Percentiles rank a stretch among this genome's conserved stretches.
Conservation (phyloP, 2,113 vertebrate genomes). For the Pollimyrus isidori region DNA sequence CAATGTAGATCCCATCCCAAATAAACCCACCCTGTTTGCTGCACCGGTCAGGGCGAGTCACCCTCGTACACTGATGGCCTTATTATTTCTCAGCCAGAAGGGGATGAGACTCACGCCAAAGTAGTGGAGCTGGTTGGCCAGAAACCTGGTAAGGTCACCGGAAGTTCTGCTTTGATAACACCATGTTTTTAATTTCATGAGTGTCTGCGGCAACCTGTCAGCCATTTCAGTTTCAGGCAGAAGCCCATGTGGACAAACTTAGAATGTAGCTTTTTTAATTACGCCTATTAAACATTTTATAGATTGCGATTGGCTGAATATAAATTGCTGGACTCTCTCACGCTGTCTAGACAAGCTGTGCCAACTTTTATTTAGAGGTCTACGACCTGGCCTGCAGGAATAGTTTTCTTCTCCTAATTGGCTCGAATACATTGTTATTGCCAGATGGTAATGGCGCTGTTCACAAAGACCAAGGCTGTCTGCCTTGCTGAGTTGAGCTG, state of each 20-base stretch:
- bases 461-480: not conserved
- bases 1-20: not conserved
- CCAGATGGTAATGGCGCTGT: not conserved
- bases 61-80: too few species aligned
- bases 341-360: not conserved
- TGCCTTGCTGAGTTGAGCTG: not conserved
- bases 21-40: not conserved
- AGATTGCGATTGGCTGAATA: not conserved
- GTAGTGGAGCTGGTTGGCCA: conserved; percentile 71
- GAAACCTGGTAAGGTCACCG: conserved; percentile 65
- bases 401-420: not conserved
- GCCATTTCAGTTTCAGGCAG: not conserved
- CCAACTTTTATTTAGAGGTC: not conserved
- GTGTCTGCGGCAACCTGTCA: not conserved
- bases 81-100: conserved; percentile 61
- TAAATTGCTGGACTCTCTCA: not conserved
- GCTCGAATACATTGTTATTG: not conserved
- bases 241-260: not conserved
- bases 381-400: not conserved
- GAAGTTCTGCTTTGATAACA: not conserved
- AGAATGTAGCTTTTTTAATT: not conserved
- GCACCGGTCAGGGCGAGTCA: not conserved
- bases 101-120: conserved; percentile 76
- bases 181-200: not conserved
- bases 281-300: not conserved